These are phyloP conservation scores for Parasteatoda tepidariorum DNA, from an alignment of 1,140 invertebrate genomes.

Conservation along the genomic window DNA sequence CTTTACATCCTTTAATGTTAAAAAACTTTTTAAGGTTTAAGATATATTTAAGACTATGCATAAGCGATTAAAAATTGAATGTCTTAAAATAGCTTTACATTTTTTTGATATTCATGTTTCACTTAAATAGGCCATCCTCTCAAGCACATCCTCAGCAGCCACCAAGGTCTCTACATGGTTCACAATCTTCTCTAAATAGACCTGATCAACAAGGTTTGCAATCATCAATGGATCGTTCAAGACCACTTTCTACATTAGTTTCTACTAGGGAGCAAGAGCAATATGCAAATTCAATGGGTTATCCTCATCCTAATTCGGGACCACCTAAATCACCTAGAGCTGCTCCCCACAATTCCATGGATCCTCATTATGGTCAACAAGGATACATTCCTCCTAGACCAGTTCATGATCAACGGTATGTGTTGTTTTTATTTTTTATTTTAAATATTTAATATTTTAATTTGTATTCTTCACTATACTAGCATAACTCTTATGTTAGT, in stretches of 20 bases:
- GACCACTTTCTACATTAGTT: constrained; percentile 74
- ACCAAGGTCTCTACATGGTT: constrained; percentile 55
- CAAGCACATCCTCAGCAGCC: constrained; percentile 48
- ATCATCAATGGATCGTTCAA: constrained; percentile 66
- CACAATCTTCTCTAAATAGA: constrained; percentile 63
- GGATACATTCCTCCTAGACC: constrained; percentile 28
- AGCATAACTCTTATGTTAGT: too few species aligned
- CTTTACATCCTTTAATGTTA: too few species aligned
- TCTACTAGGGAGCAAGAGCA: constrained; percentile 66
- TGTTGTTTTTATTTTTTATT: neutral
- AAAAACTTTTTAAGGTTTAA: too few species aligned
- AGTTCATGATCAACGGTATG: constrained; percentile 53
- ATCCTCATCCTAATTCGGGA: constrained; percentile 43
- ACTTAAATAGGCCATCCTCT: too few species aligned
- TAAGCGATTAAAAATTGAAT: too few species aligned
- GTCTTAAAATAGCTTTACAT: too few species aligned
- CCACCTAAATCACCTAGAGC: constrained; percentile 33
- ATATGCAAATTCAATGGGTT: constrained; percentile 53
- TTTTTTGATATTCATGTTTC: too few species aligned
- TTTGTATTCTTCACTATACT: too few species aligned
- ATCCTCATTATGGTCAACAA: constrained; percentile 28
- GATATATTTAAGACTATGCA: too few species aligned
- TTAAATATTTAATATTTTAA: too few species aligned
- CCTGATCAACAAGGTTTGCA: constrained; percentile 62
- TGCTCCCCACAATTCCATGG: constrained; percentile 7